Conservation (phyloP, 2,888 invertebrate genomes). For the Busseola fusca region DNA sequence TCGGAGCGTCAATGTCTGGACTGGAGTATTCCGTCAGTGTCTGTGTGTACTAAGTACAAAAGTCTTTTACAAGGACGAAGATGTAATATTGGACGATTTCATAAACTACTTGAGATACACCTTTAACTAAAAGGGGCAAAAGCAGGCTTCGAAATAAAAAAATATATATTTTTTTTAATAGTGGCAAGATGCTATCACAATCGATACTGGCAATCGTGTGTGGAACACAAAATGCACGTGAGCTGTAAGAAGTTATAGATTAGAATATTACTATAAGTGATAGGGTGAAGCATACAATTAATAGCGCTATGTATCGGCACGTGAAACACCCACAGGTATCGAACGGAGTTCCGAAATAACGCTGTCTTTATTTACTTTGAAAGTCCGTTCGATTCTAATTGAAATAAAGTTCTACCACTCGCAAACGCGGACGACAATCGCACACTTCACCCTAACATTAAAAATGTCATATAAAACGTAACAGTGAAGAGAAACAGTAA, state of each 20-base stretch:
- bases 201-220: slow-evolving; percentile 75
- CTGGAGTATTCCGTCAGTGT: slow-evolving; percentile 73
- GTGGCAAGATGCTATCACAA: slow-evolving; percentile 88
- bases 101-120: slow-evolving; percentile 74
- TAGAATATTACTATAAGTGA: slow-evolving; percentile 49
- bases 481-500: slow-evolving; percentile 61
- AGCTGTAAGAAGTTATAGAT: slow-evolving; percentile 69
- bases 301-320: slow-evolving; percentile 7
- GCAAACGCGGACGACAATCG: slow-evolving; percentile 22
- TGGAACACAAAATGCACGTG: slow-evolving; percentile 72
- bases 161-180: slow-evolving; percentile 63
- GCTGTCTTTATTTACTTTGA: slow-evolving; percentile 1
- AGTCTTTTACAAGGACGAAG: slow-evolving; percentile 88
- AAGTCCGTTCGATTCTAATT: slow-evolving; percentile 23
- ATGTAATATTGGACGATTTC: slow-evolving; percentile 87
- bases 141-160: slow-evolving; percentile 74
- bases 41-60: slow-evolving; percentile 84
- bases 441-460: slow-evolving; percentile 43
- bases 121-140: slow-evolving; percentile 70
- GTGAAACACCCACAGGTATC: slow-evolving; percentile 24
- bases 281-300: slow-evolving; percentile 41
- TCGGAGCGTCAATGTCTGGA: slow-evolving; percentile 66
- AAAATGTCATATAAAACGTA: slow-evolving; percentile 62
- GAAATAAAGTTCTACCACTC: slow-evolving; percentile 16
- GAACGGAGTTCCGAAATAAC: slow-evolving; percentile 18